A percentile compares a stretch with the other conserved stretches of the same genome.
These are phyloP conservation scores for Ammodramus savannarum DNA, from an alignment of 2,113 vertebrate genomes.

Conservation along the genomic window DNA sequence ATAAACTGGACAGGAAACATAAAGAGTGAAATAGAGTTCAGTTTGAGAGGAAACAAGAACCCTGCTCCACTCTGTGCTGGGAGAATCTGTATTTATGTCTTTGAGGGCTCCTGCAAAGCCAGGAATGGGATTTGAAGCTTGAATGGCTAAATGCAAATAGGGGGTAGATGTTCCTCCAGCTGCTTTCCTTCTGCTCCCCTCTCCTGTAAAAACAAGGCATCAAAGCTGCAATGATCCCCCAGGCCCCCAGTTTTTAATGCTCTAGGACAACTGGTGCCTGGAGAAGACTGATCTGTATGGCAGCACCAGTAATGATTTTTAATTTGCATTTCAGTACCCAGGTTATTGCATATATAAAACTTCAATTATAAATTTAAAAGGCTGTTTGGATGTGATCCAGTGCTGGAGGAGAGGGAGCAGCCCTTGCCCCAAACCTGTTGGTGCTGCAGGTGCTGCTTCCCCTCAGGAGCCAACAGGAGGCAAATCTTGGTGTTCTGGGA, in stretches of 20 bases:
- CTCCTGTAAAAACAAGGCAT: background rate
- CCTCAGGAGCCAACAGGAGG: background rate
- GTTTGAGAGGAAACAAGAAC: background rate
- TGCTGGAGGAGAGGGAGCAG: background rate
- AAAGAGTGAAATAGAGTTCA: background rate
- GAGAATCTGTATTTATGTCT: background rate
- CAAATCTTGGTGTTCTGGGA: background rate
- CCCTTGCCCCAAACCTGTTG: background rate
- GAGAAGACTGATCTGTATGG: background rate
- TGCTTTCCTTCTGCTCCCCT: background rate
- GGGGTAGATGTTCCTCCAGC: background rate
- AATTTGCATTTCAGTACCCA: background rate
- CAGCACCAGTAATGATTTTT: background rate
- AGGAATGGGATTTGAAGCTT: background rate
- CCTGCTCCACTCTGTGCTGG: background rate
- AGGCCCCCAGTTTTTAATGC: background rate
- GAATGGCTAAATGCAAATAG: background rate
- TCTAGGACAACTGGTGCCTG: background rate
- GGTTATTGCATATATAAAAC: constrained; percentile 30
- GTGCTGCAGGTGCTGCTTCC: background rate
- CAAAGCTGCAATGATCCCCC: background rate
- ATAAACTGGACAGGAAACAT: background rate
- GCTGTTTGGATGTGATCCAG: constrained; percentile 9
- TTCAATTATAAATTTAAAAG: constrained; percentile 33
- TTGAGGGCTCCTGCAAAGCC: background rate